Percentiles rank a stretch among this genome's conserved stretches.
These are phyloP conservation scores for Ophion slaviceki DNA, from an alignment of 2,888 invertebrate genomes.

Conservation along the genomic window DNA sequence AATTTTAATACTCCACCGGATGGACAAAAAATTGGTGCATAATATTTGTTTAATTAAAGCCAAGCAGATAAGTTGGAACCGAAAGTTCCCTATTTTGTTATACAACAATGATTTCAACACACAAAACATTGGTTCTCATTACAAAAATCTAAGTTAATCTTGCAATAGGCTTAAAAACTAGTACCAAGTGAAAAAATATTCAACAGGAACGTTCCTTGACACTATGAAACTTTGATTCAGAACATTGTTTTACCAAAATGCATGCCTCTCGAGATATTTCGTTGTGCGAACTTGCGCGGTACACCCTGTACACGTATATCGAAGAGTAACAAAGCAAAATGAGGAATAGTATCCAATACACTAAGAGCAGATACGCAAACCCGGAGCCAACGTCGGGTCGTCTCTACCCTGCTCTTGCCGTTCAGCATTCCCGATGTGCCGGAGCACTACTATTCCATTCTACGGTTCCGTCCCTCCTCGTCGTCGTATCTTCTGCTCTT, in stretches of 20 bases:
- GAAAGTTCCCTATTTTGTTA: background rate
- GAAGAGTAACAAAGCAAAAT: constrained; percentile 42
- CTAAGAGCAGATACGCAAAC: constrained; percentile 80
- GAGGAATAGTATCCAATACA: constrained; percentile 77
- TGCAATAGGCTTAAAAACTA: too few species aligned
- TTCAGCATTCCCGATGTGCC: constrained; percentile 65
- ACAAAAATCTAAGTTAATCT: background rate
- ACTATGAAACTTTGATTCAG: too few species aligned
- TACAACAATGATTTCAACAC: background rate
- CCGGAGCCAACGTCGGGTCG: constrained; percentile 74
- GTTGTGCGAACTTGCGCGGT: background rate
- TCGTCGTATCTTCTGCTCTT: constrained; percentile 63
- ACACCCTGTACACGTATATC: background rate
- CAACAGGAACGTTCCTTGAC: too few species aligned
- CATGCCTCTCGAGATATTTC: background rate
- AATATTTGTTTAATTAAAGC: too few species aligned
- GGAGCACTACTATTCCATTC: constrained; percentile 40
- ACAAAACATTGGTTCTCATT: background rate
- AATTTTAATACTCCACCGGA: too few species aligned
- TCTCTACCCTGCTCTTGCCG: constrained; percentile 68
- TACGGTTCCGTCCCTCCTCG: constrained; percentile 60
- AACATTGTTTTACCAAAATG: background rate
- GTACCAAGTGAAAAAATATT: too few species aligned
- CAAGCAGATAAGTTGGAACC: background rate
- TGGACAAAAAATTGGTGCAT: too few species aligned